These are phyloP conservation scores for Sthenelais limicola DNA, from an alignment of 2,888 invertebrate species.

Conservation along the genomic window DNA sequence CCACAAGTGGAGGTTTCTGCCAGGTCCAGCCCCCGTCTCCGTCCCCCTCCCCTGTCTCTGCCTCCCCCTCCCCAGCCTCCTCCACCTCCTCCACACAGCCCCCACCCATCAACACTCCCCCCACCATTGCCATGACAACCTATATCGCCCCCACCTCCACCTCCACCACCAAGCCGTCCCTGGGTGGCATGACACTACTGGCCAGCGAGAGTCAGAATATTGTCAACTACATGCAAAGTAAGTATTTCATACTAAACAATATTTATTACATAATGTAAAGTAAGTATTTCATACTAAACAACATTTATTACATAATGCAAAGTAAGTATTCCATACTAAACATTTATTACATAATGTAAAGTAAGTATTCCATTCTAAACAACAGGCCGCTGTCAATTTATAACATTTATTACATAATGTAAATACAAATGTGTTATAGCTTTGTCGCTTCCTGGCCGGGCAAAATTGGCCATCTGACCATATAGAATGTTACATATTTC, in stretches of 20 bases:
- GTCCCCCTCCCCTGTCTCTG: constrained; percentile 25
- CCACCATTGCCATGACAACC: constrained; percentile 27
- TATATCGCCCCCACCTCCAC: constrained; percentile 41
- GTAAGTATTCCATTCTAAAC: too few relatives aligned
- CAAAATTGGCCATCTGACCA: too few relatives aligned
- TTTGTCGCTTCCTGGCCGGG: too few relatives aligned
- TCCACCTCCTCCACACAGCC: neutral
- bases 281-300: neutral
- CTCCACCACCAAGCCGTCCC: constrained; percentile 54
- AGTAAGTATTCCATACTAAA: neutral
- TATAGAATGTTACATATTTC: too few relatives aligned
- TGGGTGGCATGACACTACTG: constrained; percentile 44
- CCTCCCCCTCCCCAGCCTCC: constrained; percentile 35
- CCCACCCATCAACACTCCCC: constrained; percentile 10
- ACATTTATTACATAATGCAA: constrained; percentile 25
- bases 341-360: constrained; percentile 22
- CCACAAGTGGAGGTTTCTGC: constrained; percentile 21
- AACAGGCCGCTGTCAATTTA: too few relatives aligned
- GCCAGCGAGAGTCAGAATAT: constrained; percentile 23
- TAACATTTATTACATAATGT: too few relatives aligned
- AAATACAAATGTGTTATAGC: too few relatives aligned
- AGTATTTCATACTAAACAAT: neutral
- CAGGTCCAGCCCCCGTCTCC: constrained; percentile 19
- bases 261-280: constrained; percentile 22
- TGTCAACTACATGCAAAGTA: constrained; percentile 31